Evolutionary conservation across 2,113 vertebrate species (phyloP).

Genomic region (Tiliqua scincoides): DNA sequence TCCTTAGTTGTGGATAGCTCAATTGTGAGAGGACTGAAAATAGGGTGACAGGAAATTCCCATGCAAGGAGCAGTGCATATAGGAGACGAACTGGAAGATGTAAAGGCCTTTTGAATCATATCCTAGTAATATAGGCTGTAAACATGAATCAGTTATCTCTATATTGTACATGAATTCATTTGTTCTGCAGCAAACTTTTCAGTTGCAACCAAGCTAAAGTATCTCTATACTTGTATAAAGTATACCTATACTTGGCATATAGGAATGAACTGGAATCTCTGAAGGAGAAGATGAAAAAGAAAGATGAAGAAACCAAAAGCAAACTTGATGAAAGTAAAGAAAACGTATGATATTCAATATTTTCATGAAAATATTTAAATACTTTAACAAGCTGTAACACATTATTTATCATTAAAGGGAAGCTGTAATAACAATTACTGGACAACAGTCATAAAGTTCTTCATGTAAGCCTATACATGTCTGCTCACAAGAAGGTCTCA

Average conservation of each 20-base stretch:
- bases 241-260: conserved; percentile 58
- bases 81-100: neutral
- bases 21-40: neutral
- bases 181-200: neutral
- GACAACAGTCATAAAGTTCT: neutral
- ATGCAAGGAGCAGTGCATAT: neutral
- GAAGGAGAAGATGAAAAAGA: conserved; percentile 74
- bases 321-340: conserved; percentile 82
- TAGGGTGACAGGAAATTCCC: neutral
- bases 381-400: neutral
- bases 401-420: neutral
- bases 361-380: neutral
- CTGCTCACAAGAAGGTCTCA: too few species aligned
- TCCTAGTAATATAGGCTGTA: neutral
- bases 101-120: neutral
- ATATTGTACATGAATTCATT: neutral
- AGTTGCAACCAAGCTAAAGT: neutral
- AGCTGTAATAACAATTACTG: neutral
- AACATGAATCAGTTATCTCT: neutral
- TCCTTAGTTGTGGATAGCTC: neutral
- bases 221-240: conserved; percentile 16
- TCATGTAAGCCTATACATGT: too few species aligned
- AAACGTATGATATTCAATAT: conserved; percentile 76
- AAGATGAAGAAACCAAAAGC: conserved; percentile 76
- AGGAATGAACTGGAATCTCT: conserved; percentile 80